These are phyloP conservation scores for Mustelus asterias DNA, from an alignment of 2,113 vertebrate species.

Conservation along the genomic window DNA sequence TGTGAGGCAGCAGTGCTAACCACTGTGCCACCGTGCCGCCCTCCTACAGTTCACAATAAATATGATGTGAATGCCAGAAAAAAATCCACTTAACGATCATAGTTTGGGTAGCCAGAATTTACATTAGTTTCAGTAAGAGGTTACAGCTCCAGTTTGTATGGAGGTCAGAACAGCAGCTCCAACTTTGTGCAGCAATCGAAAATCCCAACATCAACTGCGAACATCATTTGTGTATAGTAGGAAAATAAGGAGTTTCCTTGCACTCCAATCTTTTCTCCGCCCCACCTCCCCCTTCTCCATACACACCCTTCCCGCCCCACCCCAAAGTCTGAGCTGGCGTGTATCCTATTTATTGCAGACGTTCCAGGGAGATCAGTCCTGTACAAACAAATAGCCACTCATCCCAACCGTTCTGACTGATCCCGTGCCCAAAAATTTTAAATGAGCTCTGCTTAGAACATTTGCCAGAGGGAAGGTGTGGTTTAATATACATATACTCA, in stretches of 20 bases:
- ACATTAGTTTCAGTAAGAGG: too few species aligned
- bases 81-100: not conserved
- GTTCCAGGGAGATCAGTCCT: not conserved
- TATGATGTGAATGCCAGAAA: not conserved
- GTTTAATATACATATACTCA: not conserved
- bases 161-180: not conserved
- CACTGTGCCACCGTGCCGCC: too few species aligned
- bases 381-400: slow-evolving; percentile 28
- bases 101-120: not conserved
- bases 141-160: not conserved
- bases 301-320: too few species aligned
- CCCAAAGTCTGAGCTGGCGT: not conserved
- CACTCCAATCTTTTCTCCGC: not conserved
- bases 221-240: not conserved
- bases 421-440: slow-evolving; percentile 3
- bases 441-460: not conserved
- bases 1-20: too few species aligned
- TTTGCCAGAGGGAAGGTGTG: slow-evolving; percentile 25
- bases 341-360: slow-evolving; percentile 2
- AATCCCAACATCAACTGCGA: not conserved
- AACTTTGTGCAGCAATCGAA: not conserved
- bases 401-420: slow-evolving; percentile 16
- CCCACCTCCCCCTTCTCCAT: not conserved
- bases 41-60: not conserved
- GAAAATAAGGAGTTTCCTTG: not conserved